Evolutionary conservation across 2,797 vertebrate species (phyloP).

Genomic region (Adelosebastes latens): DNA sequence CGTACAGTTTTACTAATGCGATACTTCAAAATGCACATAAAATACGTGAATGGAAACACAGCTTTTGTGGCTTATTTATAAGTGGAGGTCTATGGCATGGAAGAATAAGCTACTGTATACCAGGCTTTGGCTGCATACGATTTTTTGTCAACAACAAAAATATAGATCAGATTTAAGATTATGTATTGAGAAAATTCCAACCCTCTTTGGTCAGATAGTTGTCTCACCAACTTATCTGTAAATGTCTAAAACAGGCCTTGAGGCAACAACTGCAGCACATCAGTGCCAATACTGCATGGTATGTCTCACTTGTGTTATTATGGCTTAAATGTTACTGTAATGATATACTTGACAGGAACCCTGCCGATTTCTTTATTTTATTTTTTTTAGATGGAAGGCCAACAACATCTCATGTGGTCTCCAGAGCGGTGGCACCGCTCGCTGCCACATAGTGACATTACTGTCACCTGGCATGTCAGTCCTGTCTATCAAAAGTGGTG

Average conservation of each 20-base stretch:
- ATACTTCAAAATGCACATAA: fast-evolving
- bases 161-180: not conserved
- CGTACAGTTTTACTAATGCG: too few species aligned
- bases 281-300: not conserved
- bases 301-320: not conserved
- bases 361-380: not conserved
- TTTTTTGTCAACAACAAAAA: not conserved
- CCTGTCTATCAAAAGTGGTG: slow-evolving; percentile 69
- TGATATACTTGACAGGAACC: slow-evolving; percentile 6
- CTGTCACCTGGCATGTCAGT: slow-evolving; percentile 81
- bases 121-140: not conserved
- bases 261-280: not conserved
- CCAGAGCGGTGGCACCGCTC: slow-evolving; percentile 8
- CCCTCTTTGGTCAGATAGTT: not conserved
- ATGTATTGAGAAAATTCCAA: not conserved
- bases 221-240: not conserved
- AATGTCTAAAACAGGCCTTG: not conserved
- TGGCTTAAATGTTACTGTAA: slow-evolving; percentile 6
- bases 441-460: slow-evolving; percentile 65
- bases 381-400: slow-evolving; percentile 9
- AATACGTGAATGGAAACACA: too few species aligned
- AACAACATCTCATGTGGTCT: slow-evolving; percentile 35
- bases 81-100: too few species aligned
- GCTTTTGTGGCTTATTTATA: too few species aligned
- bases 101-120: not conserved